A percentile compares a stretch with the other conserved stretches of the same genome.
phyloP scores from a whole-genome alignment of 2,888 invertebrate species.

The Drosophila neonasuta region DNA sequence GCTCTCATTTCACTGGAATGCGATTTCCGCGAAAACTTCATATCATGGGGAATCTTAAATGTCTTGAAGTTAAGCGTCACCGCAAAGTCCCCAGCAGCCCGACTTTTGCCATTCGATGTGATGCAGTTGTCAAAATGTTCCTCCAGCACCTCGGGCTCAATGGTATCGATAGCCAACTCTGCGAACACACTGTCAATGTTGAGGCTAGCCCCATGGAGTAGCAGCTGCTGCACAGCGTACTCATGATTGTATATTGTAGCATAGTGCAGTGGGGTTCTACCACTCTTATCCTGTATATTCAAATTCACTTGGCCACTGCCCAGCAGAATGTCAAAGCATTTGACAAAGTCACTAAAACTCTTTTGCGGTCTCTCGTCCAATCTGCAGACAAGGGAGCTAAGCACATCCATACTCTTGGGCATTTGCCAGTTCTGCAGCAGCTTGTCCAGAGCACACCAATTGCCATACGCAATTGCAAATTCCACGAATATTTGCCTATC shows the following conservation, averaged over 20 bases:
- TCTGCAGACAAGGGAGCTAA: constrained; percentile 9
- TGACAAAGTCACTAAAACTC: constrained; percentile 83
- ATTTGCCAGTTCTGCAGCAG: constrained; percentile 82
- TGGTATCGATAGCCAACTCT: constrained; percentile 87
- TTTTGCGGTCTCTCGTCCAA: constrained; percentile 12
- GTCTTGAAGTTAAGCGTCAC: constrained; percentile 88
- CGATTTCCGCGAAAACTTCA: constrained; percentile 87
- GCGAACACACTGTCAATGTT: constrained; percentile 86
- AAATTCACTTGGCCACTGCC: constrained; percentile 84
- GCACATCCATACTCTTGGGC: constrained; percentile 77
- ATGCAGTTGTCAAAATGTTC: constrained; percentile 89
- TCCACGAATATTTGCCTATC: constrained; percentile 83
- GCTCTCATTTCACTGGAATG: constrained; percentile 10
- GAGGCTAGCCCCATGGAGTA: constrained; percentile 88
- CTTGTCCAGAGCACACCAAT: constrained; percentile 68
- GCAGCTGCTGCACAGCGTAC: constrained; percentile 85
- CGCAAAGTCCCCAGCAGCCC: constrained; percentile 87
- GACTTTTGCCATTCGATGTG: constrained; percentile 84
- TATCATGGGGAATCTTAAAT: constrained; percentile 84
- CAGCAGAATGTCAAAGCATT: constrained; percentile 85
- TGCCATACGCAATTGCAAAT: constrained; percentile 85
- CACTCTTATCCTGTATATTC: constrained; percentile 85
- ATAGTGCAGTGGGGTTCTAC: constrained; percentile 88
- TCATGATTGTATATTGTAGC: constrained; percentile 87
- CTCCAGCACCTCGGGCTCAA: constrained; percentile 86